Base-by-base conservation (phyloP, 2,113 vertebrate species). In the Miniopterus natalensis region DNA sequence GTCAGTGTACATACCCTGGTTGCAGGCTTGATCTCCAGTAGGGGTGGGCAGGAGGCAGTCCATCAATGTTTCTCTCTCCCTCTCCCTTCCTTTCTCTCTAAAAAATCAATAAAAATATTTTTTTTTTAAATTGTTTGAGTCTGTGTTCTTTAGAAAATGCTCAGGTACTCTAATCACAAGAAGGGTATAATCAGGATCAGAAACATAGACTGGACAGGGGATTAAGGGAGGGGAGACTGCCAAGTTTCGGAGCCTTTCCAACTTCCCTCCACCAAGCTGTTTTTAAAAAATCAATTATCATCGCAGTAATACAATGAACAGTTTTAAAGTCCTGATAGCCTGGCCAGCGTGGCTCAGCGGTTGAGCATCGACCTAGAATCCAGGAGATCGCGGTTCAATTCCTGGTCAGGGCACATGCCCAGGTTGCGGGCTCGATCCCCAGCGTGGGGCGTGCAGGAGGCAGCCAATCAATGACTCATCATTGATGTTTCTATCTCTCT, bases 121-220 rank as follows among this genome's bases (percentile, higher is more conserved):
- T 61, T 31, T 73, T 66, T n/a, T n/a, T n/a, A 86, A 90, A 93
- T 4, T 17, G 36, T 36, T 36, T 36, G 65, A 94, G 29, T n/a
- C n/a, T 90, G 55, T 27, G 7, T 42, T 59, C 80, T 90, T 74
- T 45, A 74, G 74, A 59, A 93, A 96, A 80, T 61, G 31, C 18
- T 74, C 17, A 84, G 29, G 80, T 45, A 81, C 12, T 68, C 59
- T 29, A 61, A 81, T 49, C 23, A 80, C 5, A 93, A 61, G 27
- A 36, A 63, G 59, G 74, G 29, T 42, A 90, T 42, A 27, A 8
- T 57, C 7, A 95, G 8, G 15, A 23, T 81, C 31, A 40, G 29
- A 75, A 68, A 42, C 40, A 74, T 1, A 61, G 29, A 25, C 63
- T 31, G 14, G 59, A 83, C 45, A 59, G 73, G 29, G 45, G 40